These are phyloP conservation scores for Podarcis siculus DNA, from an alignment of 2,797 vertebrate species.

Conservation along the genomic window DNA sequence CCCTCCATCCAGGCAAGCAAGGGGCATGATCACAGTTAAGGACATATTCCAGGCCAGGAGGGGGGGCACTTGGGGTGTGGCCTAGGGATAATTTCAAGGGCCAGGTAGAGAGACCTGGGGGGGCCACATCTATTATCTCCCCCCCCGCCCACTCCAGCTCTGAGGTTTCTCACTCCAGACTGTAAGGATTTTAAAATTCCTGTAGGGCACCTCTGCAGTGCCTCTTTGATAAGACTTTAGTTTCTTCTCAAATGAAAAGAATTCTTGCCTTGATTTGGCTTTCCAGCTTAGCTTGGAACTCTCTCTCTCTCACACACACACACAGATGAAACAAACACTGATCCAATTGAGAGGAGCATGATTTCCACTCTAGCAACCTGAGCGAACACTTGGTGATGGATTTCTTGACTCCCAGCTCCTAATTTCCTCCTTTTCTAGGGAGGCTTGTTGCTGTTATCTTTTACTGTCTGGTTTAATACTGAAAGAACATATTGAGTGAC, in stretches of 20 bases:
- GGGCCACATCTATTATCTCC: too few relatives aligned
- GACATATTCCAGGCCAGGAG: too few relatives aligned
- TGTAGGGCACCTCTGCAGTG: too few relatives aligned
- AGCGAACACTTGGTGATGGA: not conserved
- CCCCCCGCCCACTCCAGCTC: too few relatives aligned
- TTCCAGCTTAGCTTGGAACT: not conserved
- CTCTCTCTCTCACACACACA: not conserved
- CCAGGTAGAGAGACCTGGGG: too few relatives aligned
- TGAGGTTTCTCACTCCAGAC: too few relatives aligned
- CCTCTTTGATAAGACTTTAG: not conserved
- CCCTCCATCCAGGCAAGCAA: too few relatives aligned
- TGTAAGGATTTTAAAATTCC: too few relatives aligned
- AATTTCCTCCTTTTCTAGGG: slow-evolving; percentile 32
- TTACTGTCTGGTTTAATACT: slow-evolving; percentile 15
- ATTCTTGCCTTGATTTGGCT: not conserved
- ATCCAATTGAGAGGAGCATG: not conserved
- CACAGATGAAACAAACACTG: not conserved
- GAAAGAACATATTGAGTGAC: slow-evolving; percentile 8
- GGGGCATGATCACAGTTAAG: too few relatives aligned
- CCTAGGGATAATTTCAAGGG: too few relatives aligned
- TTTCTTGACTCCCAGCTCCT: slow-evolving; percentile 15
- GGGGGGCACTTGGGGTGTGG: too few relatives aligned
- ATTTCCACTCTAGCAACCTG: not conserved
- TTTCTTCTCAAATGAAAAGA: too few relatives aligned
- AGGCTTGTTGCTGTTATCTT: slow-evolving; percentile 20